Conservation (phyloP, 30 jellyfish, hydroid and myxozoan genomes). For the Rhopilema esculentum region DNA sequence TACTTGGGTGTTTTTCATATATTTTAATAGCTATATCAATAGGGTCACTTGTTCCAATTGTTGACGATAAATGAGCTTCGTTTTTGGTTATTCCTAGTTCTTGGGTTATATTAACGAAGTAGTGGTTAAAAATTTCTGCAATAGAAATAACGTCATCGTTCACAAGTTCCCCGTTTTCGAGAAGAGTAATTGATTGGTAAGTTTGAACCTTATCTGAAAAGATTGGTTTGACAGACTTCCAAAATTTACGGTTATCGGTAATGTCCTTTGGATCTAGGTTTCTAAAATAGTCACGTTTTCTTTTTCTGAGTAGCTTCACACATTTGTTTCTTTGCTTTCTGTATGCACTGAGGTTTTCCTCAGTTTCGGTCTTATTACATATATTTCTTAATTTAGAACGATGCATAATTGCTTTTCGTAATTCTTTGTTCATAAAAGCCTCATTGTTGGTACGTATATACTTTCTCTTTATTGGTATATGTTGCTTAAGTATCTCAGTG, state of each 20-base stretch:
- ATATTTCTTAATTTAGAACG: background rate
- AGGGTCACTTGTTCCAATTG: too few species aligned
- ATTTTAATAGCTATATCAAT: too few species aligned
- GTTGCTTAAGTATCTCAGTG: background rate
- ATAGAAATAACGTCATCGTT: conserved; percentile 1
- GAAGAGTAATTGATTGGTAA: background rate
- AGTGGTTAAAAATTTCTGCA: too few species aligned
- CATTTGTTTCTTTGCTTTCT: background rate
- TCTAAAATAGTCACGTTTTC: background rate
- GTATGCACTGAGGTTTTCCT: background rate
- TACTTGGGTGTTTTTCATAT: too few species aligned
- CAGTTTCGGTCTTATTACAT: background rate
- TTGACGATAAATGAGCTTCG: too few species aligned
- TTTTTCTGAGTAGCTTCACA: background rate
- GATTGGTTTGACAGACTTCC: background rate
- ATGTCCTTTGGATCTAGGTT: background rate
- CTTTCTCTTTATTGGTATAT: background rate
- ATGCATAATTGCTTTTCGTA: conserved; percentile 4
- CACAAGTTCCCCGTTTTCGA: background rate
- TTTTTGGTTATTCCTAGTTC: too few species aligned
- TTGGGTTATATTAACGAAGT: too few species aligned
- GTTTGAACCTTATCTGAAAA: background rate
- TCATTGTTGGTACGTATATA: background rate
- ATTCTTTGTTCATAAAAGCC: background rate
- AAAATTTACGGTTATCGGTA: background rate